phyloP scores from a whole-genome alignment of 2,888 invertebrate species.

The Tetanocera ferruginea region DNA sequence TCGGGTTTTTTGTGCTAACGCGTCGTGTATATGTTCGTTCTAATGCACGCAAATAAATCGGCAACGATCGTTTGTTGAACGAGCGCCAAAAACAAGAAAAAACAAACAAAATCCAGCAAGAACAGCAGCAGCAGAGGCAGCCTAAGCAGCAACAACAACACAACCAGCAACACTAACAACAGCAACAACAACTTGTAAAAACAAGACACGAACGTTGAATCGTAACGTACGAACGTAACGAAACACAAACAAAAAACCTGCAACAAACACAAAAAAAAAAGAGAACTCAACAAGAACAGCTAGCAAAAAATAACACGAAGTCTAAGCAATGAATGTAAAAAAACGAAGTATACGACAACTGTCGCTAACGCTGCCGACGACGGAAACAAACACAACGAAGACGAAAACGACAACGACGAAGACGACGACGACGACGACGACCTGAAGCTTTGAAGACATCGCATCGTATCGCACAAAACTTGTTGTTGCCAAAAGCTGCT shows the following conservation, averaged over 20 bases:
- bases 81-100: slow-evolving; percentile 7
- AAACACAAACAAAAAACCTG: not conserved
- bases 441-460: slow-evolving; percentile 31
- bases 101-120: slow-evolving; percentile 9
- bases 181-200: slow-evolving; percentile 21
- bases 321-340: not conserved
- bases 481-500: slow-evolving; percentile 39
- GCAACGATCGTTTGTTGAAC: slow-evolving; percentile 43
- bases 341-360: not conserved
- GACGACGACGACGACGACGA: slow-evolving; percentile 25
- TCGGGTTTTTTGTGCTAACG: not conserved
- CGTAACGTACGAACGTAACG: slow-evolving; percentile 3
- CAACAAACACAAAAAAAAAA: slow-evolving; percentile 15
- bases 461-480: slow-evolving; percentile 20
- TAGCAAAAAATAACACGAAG: not conserved
- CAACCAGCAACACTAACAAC: slow-evolving; percentile 8
- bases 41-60: slow-evolving; percentile 40
- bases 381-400: not conserved
- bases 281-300: slow-evolving; percentile 20
- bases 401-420: slow-evolving; percentile 14
- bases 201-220: not conserved
- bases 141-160: slow-evolving; percentile 25
- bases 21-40: slow-evolving; percentile 17
- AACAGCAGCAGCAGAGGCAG: slow-evolving; percentile 21
- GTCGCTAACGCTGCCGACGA: not conserved